Base-by-base conservation (phyloP, 2,888 invertebrate genomes). In the Nomada fabriciana region DNA sequence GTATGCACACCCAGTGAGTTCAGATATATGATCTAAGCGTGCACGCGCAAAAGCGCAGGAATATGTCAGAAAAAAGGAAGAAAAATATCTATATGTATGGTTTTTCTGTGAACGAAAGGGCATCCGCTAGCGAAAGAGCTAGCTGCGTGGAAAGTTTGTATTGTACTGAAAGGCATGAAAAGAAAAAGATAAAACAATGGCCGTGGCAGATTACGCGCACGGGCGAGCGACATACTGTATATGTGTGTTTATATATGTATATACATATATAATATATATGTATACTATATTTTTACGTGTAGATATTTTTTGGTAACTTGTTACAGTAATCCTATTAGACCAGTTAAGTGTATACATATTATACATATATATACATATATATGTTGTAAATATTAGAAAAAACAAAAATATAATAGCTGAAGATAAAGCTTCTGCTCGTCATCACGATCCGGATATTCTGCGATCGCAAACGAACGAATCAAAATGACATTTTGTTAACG, bases 251-350 rank as follows among this genome's bases (percentile, higher is more conserved):
- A 82, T 88, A 82, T 87, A 71, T 88, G 73, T 80, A 85, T 80
- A 85, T 60, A 79, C 52, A 77, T 80, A 80, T 55, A 77, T 61
- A 78, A 80, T 73, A 80, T 76, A 84, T 83, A 57, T 55, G 11
- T 55, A 20, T 55, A 55, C 43, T 88, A 85, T 92, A 92, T 92
- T 91, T 92, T 91, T 92, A 91, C 89, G 89, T 91, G 91, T 92
- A 92, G 92, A 92, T 92, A 93, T 92, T 93, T 93, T 92, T 91
- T 91, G 89, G 91, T 92, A 92, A 92, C 85, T 90, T 91, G 91
- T 92, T 92, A 90, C 63, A 76, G 72, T 87, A 85, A 88, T 84
- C 74, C 78, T 61, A 88, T 76, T 83, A 85, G 84, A 83, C 18
- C 79, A 83, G 83, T 83, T 87, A 82, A 86, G 77, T 75, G 78